Evolutionary conservation across 2,113 vertebrate genomes (phyloP), one percentile per base, ranked within the genome.

Genomic region (Synodontis membranacea): DNA sequence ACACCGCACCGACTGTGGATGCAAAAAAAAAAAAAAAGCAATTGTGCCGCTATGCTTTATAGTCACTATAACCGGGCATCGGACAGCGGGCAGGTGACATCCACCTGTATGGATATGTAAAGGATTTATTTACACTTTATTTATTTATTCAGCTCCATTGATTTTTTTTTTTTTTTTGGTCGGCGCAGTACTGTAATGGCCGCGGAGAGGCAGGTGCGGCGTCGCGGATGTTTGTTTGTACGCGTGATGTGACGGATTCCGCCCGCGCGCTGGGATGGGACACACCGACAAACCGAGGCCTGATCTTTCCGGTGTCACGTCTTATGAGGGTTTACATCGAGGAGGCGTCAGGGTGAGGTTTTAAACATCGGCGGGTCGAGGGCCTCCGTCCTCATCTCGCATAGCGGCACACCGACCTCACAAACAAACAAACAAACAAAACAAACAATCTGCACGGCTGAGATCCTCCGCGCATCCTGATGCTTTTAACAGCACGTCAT

Each of bases 121-220:
- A 48, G 91, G 91, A 91, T 93, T 93, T 87, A 88, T 92, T 93
- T 86, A 88, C 86, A 48, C 64, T 46, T 87, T 88, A 80, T 90
- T 85, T 76, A 86, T 86, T 86, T 90, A 86, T 87, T 87, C 58
- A 39, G 82, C 74, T 75, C 83, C 78, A 28, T 48, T 60, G 23
- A 82, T 48, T 52, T 74, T 56, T 86, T 82, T 66, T 70, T 83
- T 60, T 54, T 12, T n/a, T 52, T 44, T 44, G 25, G 75, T 46
- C 86, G 46, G 74, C 58, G 44, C 92, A 68, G 90, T 83, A 84
- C 92, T 64, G 90, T 83, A 84, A 95, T 95, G 94, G 92, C 92
- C 86, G 94, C 88, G 92, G 89, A 93, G 91, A 86, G 89, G 91
- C 95, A 95, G 94, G 95, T 95, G 95, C 92, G 92, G 91, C 91